Base-by-base conservation (phyloP, 1,140 invertebrate genomes). In the Notospermus geniculatus region DNA sequence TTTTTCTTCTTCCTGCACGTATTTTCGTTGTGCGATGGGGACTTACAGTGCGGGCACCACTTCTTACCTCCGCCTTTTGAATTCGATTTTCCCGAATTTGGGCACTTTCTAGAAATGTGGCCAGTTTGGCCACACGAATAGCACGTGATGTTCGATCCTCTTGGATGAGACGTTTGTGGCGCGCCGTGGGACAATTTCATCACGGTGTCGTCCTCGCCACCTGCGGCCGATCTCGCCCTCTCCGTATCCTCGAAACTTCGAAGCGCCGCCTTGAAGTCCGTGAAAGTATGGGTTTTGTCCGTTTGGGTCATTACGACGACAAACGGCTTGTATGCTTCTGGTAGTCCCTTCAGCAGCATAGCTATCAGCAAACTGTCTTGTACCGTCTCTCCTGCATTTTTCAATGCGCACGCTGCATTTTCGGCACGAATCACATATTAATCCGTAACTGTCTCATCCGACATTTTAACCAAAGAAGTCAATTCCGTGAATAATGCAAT, bases 401-500 rank as follows among this genome's bases (percentile, higher is more conserved):
- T 50, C n/a, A 50, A n/a, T 19, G 46, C 25, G 4, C 19, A 23
- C 5, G 25, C 5, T 23, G 46, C n/a, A 50, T 50, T 50, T n/a
- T 50, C 46, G 4, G 46, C 46, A 50, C 46, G 46, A 50, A 50
- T 50, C 5, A 50, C 46, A 50, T 50, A n/a, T n/a, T 67, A 68
- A 29, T 68, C 66, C 11, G 64, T 68, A 1, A 62, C 46, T 2
- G 36, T 39, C 46, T 68, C 59, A 39, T 39, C 27, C 4, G 13
- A 17, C n/a, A 23, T 11, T 53, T 55, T 64, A 1, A 27, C 28
- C 22, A 68, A 25, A 5, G 64, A 65, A 15, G 59, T 62, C 28
- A 65, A 46, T 55, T 68, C 59, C 1, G 63, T 65, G 54, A 66
- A 68, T 15, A 68, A 45, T 17, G 59, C 45, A 57, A 66, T 68